Evolutionary conservation across 23 tunicate genomes (phyloP), one percentile per base, ranked within the genome.

Genomic region (Pegea sp.): DNA sequence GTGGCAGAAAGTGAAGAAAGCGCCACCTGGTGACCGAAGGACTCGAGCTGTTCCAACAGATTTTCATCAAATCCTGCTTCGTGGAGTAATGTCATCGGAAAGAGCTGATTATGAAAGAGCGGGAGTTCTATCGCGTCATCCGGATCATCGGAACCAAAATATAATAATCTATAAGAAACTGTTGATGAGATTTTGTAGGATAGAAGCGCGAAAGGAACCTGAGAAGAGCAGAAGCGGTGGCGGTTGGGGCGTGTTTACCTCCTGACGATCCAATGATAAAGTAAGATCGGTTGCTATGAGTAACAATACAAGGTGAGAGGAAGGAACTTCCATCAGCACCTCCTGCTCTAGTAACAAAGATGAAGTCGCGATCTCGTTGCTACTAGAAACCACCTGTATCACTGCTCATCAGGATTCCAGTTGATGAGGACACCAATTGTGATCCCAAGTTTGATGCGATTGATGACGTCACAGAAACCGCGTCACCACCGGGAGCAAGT

Each of bases 261-360:
- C 93, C 93, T n/a, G 93, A 75, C 34, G 75, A 75, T 4, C 93
- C 93, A 28, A 81, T 59, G 7, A 81, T 72, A 49, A 42, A 81
- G 22, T 63, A 70, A 32, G 65, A 60, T 26, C 69, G 70, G 19
- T 44, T 62, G 23, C 57, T 54, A 46, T 71, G 57, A 26, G 59
- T 52, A 55, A 81, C 33, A 11, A 81, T 55, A 33, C 66, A 33
- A 5, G 93, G 93, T 18, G 80, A n/a, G 80, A 81, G 66, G 53
- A 70, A 81, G 7, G 93, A 71, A 42, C 57, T 48, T 20, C 80
- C 80, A 5, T 80, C 64, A 32, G 71, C 71, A 13, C 80, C 80
- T 18, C 72, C 58, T 48, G 62, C 74, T n/a, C n/a, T n/a, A n/a
- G n/a, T n/a, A n/a, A n/a, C n/a, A n/a, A n/a, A n/a, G n/a, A n/a